Base-by-base conservation (phyloP, 1,140 invertebrate species). In the Drosophila sp. region DNA sequence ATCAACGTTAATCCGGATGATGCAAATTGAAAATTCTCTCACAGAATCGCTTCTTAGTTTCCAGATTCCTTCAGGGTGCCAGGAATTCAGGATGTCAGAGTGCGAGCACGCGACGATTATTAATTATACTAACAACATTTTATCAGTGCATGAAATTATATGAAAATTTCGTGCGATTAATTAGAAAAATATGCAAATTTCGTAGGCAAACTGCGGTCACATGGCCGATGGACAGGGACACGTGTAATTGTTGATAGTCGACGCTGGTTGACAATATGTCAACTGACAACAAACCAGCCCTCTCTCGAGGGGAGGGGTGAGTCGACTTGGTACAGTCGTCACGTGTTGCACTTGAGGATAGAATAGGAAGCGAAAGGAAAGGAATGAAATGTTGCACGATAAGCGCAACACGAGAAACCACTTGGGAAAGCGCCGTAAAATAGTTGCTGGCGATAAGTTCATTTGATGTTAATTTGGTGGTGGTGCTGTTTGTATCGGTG, bases 121-220 rank as follows among this genome's bases (percentile, higher is more conserved):
- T 87, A 87, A 87, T 87, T 89, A 79, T 66, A 72, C 51, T 54
- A 87, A 66, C 46, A 64, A 53, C 61, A 58, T 83, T 58, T 89
- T 89, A 87, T 87, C 83, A 78, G 50, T 48, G 50, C 48, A 34
- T 50, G 43, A 79, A 67, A 77, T 89, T 71, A 71, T 45, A 71
- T 69, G 62, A 89, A 67, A 87, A 69, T 80, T 82, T 76, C 50
- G 46, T 77, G 83, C 78, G 82, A 87, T 87, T 89, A 87, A 87
- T 87, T 87, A 77, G 83, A 89, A 79, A 89, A 82, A 74, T 89
- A 87, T 87, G 82, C 82, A 87, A 87, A 87, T 87, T 87, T 58
- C 21, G 7, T 34, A 46, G 27, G 34, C 7, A 9, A 48, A 36
- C 62, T 40, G 61, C 48, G 78, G 76, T 80, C 70, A 51, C 67